phyloP scores from a whole-genome alignment of 2,888 invertebrate species.

The Rhogogaster chlorosoma region DNA sequence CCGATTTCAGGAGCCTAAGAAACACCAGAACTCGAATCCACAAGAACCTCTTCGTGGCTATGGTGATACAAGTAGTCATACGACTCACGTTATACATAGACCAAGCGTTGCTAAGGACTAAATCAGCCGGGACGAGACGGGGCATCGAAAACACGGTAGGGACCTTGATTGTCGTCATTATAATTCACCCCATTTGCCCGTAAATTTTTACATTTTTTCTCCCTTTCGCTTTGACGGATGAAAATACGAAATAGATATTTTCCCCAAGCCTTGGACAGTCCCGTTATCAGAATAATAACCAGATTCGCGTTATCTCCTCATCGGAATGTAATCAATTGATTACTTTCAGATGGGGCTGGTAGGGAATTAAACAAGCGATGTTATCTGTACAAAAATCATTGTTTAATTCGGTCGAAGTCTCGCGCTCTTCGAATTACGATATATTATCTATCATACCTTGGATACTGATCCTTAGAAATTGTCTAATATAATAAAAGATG shows the following conservation, averaged over 20 bases:
- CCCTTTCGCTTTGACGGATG: neutral
- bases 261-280: neutral
- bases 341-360: no score
- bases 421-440: neutral
- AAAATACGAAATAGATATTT: neutral
- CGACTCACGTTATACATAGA: slow-evolving; percentile 88
- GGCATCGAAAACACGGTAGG: slow-evolving; percentile 85
- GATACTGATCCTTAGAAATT: neutral
- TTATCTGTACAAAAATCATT: neutral
- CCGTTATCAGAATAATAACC: neutral
- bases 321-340: no score
- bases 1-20: slow-evolving; percentile 83
- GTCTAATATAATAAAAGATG: neutral
- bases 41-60: slow-evolving; percentile 90
- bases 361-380: no score
- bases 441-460: neutral
- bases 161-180: neutral
- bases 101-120: slow-evolving; percentile 81
- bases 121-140: slow-evolving; percentile 70
- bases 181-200: neutral
- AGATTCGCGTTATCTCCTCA: no score
- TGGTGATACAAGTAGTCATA: slow-evolving; percentile 88
- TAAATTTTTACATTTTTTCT: neutral
- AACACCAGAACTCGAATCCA: slow-evolving; percentile 93
- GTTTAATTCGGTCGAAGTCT: neutral